These are phyloP conservation scores for Myathropa florea DNA, from an alignment of 2,888 invertebrate species.

Conservation along the genomic window DNA sequence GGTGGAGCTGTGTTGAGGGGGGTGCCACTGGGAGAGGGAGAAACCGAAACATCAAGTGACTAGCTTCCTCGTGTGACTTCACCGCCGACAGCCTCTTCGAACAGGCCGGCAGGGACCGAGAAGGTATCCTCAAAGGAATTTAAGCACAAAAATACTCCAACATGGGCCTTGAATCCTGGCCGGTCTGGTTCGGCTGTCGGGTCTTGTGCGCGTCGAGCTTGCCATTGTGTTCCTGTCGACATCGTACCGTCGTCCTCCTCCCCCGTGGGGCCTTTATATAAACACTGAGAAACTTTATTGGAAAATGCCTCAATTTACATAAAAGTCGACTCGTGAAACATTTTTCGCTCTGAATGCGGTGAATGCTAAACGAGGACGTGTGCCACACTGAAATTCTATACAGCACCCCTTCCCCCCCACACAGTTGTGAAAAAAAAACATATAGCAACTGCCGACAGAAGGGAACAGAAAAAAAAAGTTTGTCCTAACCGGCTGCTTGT, in stretches of 20 bases:
- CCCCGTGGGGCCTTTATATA: conserved; percentile 36
- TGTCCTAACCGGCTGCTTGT: conserved; percentile 46
- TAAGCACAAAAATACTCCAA: conserved; percentile 45
- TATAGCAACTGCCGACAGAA: conserved; percentile 17
- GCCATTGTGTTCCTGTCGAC: conserved; percentile 17
- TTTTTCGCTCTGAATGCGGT: conserved; percentile 48
- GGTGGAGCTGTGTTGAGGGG: neutral
- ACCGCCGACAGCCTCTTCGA: conserved; percentile 9
- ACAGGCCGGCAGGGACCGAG: neutral
- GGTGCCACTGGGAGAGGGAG: neutral
- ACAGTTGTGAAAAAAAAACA: conserved; percentile 20
- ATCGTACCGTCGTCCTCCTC: neutral
- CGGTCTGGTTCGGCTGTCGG: neutral
- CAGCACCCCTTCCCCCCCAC: no score
- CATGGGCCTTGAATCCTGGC: neutral
- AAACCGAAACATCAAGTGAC: conserved; percentile 38
- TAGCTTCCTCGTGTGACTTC: conserved; percentile 39
- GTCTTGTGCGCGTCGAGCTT: conserved; percentile 1
- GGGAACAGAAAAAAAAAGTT: neutral
- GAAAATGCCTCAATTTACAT: conserved; percentile 71
- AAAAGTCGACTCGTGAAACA: conserved; percentile 61
- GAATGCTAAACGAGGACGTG: conserved; percentile 51
- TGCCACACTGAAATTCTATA: conserved; percentile 43
- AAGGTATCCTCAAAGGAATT: conserved; percentile 50
- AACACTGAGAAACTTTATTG: conserved; percentile 61